Conservation (phyloP, 2,113 vertebrate species). For the Pholis gunnellus region DNA sequence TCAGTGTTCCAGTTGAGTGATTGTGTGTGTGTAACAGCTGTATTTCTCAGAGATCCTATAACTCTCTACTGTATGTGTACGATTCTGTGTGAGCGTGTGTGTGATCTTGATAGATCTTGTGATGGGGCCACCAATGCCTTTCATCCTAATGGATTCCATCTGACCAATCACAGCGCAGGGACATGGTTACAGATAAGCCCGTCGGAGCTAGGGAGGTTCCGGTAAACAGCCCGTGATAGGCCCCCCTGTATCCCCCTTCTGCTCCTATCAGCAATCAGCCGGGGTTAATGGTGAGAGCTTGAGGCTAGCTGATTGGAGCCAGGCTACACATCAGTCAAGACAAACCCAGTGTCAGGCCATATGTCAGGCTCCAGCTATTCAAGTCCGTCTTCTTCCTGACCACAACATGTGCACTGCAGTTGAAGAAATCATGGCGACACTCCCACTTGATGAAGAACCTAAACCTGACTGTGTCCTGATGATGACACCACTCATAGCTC, state of each 20-base stretch:
- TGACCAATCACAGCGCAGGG: slow-evolving; percentile 79
- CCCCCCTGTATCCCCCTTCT: slow-evolving; percentile 42
- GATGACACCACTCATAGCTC: slow-evolving; percentile 46
- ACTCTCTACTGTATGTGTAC: slow-evolving; percentile 20
- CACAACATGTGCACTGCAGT: slow-evolving; percentile 49
- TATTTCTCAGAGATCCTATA: slow-evolving; percentile 46
- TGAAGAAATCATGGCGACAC: slow-evolving; percentile 40
- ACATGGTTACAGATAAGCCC: slow-evolving; percentile 73
- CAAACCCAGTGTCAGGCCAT: slow-evolving; percentile 43
- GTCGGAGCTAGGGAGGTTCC: slow-evolving; percentile 67
- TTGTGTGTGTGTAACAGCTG: slow-evolving; percentile 39
- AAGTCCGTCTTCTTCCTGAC: slow-evolving; percentile 49
- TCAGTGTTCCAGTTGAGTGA: slow-evolving; percentile 43
- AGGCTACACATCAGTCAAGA: slow-evolving; percentile 76
- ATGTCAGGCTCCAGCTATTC: slow-evolving; percentile 56
- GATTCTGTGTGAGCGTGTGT: slow-evolving; percentile 37
- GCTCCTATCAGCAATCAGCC: slow-evolving; percentile 80
- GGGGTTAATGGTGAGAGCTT: slow-evolving; percentile 73
- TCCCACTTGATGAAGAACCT: slow-evolving; percentile 39
- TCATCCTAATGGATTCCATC: slow-evolving; percentile 82
- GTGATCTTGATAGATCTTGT: slow-evolving; percentile 71
- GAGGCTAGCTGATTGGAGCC: slow-evolving; percentile 76
- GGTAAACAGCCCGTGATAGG: slow-evolving; percentile 69
- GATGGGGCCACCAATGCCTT: slow-evolving; percentile 77
- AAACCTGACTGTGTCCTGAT: slow-evolving; percentile 32